Evolutionary conservation across 2,113 vertebrate genomes (phyloP).

Genomic region (Dolichotis patagonum): DNA sequence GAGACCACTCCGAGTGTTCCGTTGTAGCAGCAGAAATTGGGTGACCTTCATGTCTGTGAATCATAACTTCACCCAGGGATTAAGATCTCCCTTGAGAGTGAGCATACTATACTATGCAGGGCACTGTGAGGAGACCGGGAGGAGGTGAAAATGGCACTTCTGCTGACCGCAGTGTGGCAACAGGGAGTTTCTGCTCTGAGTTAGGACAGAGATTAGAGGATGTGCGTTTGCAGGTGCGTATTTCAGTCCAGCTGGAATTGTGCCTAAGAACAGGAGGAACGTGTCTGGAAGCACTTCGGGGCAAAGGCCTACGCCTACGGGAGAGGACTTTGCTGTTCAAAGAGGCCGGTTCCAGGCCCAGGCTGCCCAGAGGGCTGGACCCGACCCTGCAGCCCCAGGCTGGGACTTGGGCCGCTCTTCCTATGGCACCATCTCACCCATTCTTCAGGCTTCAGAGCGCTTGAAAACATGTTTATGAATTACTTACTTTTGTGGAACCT

Average conservation of each 20-base stretch:
- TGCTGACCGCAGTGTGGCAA: background rate
- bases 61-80: background rate
- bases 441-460: conserved; percentile 65
- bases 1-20: background rate
- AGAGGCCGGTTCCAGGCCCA: background rate
- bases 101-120: fast-evolving
- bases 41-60: background rate
- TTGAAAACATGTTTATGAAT: conserved; percentile 78
- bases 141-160: background rate
- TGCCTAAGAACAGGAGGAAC: background rate
- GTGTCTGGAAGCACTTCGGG: background rate
- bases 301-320: background rate
- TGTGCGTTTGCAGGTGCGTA: background rate
- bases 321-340: background rate
- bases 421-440: conserved; percentile 40
- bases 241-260: conserved; percentile 13
- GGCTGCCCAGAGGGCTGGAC: background rate
- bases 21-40: background rate
- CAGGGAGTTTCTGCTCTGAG: background rate
- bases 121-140: background rate
- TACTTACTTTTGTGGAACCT: conserved; percentile 71
- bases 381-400: background rate
- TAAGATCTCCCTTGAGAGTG: background rate
- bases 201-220: background rate
- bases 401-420: conserved; percentile 17